phyloP scores from a whole-genome alignment of 2,888 invertebrate species.

The Luperina nickerlii region DNA sequence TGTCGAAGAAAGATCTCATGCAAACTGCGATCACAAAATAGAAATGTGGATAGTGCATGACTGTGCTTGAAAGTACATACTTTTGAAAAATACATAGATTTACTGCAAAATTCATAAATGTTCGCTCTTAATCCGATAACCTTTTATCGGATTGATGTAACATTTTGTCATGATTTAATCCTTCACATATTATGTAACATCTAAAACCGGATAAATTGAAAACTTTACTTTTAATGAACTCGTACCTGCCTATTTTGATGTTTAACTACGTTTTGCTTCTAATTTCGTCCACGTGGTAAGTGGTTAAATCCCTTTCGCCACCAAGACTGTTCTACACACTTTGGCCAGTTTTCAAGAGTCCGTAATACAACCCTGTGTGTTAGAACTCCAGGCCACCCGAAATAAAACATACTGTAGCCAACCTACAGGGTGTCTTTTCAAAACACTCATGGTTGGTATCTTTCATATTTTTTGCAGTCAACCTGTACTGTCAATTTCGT shows the following conservation, averaged over 20 bases:
- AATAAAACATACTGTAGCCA: not conserved
- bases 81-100: not conserved
- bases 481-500: slow-evolving; percentile 21
- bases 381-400: not conserved
- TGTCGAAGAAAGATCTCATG: not conserved
- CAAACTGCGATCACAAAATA: not conserved
- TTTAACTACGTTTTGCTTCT: slow-evolving; percentile 15
- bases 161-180: not conserved
- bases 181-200: not conserved
- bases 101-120: not conserved
- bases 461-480: not conserved
- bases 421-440: slow-evolving; percentile 9
- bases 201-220: slow-evolving; percentile 9
- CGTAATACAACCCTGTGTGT: not conserved
- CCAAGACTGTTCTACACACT: not conserved
- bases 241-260: slow-evolving; percentile 3
- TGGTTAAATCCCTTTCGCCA: not conserved
- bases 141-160: too few species aligned
- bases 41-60: not conserved
- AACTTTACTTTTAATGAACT: slow-evolving; percentile 20
- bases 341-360: slow-evolving; percentile 7
- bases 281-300: not conserved
- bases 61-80: not conserved
- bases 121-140: not conserved
- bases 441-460: not conserved